Base-by-base conservation (phyloP, 2,797 vertebrate genomes). In the Geotrypetes seraphini region DNA sequence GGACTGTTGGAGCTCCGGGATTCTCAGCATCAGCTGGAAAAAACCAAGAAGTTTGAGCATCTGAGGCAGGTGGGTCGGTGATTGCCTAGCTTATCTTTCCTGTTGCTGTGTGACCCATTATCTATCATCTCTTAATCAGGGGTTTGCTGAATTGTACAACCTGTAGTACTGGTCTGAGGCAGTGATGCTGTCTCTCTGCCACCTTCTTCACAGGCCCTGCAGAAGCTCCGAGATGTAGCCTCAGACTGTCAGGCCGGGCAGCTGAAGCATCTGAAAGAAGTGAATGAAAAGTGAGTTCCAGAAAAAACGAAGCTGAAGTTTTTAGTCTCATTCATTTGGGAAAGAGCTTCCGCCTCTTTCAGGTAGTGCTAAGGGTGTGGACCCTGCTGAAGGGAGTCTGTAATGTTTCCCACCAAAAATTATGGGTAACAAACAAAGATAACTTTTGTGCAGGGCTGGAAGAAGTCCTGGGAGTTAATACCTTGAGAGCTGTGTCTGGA, bases 251-350 rank as follows among this genome's bases (percentile, higher is more conserved):
- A 89, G 36, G 23, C 50, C 2, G 5, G 53, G 20, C 88, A 91
- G 60, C 19, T 84, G 33, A 93, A 90, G 66, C 86, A 79, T 47
- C 68, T 90, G 45, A 84, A 74, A 57, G 90, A 92, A 5, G 58
- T 31, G 1, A 87, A 80, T 6, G 87, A 87, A 12, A 89, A 77
- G 90, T 93, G 43, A 63, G 63, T 47, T 10, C 11, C 2, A 12
- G 25, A 12, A 12, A 27, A 8, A 13, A 13, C 14, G 12, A 12
- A n/a, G 10, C 8, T 13, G 12, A 17, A 8, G 21, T 22, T 8
- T n/a, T n/a, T n/a, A n/a, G n/a, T n/a, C n/a, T n/a, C n/a, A n/a
- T n/a, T 11, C 14, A 27, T 28, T 15, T 12, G 2, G 10, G 27
- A 10, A 21, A 8, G 14, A 23, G 31, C 8, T 19, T n/a, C 14